A percentile compares a stretch with the other conserved stretches of the same genome.
Evolutionary conservation across 1,140 invertebrate genomes (phyloP).

Genomic region (Sycophila sp.): DNA sequence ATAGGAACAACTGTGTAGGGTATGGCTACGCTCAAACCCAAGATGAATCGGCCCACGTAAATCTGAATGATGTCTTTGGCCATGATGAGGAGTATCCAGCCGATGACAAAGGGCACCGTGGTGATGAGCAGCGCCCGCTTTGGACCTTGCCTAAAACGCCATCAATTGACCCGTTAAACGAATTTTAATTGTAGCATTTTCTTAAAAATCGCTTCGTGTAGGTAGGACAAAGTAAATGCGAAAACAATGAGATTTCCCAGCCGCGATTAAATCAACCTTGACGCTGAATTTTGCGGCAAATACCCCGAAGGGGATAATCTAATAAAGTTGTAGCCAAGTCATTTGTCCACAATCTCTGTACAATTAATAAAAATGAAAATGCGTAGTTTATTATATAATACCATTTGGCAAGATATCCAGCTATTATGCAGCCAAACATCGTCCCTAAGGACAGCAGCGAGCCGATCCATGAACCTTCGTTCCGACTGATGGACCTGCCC

Average conservation of each 20-base stretch:
- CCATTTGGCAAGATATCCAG: constrained; percentile 31
- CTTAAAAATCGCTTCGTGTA: no score
- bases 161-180: constrained; percentile 51
- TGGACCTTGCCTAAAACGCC: no score
- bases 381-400: no score
- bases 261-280: no score
- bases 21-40: constrained; percentile 76
- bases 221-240: no score
- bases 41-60: constrained; percentile 70
- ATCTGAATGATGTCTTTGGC: constrained; percentile 65
- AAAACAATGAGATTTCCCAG: no score
- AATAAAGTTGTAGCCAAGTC: no score
- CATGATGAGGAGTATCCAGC: constrained; percentile 73
- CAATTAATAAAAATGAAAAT: no score
- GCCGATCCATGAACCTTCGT: constrained; percentile 79
- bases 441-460: constrained; percentile 81
- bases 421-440: constrained; percentile 68
- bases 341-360: no score
- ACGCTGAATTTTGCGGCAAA: no score
- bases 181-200: no score
- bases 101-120: constrained; percentile 73
- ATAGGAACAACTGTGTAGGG: constrained; percentile 78
- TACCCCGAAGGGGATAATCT: no score
- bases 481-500: constrained; percentile 55
- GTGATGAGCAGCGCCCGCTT: constrained; percentile 75